Evolutionary conservation across 2,113 vertebrate species (phyloP).

Genomic region (Peromyscus leucopus): DNA sequence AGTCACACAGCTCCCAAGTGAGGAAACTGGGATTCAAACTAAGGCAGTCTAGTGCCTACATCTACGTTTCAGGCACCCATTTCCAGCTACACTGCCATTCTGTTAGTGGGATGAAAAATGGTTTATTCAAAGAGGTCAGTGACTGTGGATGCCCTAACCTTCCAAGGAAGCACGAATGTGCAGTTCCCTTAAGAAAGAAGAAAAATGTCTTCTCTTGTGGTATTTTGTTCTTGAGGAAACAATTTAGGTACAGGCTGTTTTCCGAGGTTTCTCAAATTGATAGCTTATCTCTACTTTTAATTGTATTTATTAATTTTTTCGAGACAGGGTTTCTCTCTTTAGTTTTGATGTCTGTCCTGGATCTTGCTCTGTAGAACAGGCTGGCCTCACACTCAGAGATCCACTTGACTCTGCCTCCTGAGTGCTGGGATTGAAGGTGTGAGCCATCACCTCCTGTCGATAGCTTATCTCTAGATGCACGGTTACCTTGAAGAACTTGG

Average conservation of each 20-base stretch:
- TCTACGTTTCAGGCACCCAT: not conserved
- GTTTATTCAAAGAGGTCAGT: not conserved
- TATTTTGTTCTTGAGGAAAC: constrained; percentile 16
- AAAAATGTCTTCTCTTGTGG: not conserved
- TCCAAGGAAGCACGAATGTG: not conserved
- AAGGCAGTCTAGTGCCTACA: not conserved
- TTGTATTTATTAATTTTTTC: no score
- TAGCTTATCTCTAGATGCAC: constrained; percentile 23
- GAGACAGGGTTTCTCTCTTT: no score
- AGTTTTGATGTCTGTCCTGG: no score
- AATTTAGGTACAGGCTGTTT: not conserved
- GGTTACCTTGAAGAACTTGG: not conserved
- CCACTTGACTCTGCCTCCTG: no score
- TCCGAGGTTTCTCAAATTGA: constrained; percentile 23
- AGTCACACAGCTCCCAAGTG: not conserved
- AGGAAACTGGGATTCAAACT: not conserved
- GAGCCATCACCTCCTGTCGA: no score
- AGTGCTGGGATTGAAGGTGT: no score
- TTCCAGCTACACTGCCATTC: not conserved
- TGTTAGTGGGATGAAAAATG: constrained; percentile 14
- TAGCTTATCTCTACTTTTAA: not conserved
- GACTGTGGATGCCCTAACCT: not conserved
- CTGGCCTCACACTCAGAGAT: no score
- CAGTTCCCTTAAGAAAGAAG: not conserved
- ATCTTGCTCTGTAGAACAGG: no score